Evolutionary conservation across 1,140 invertebrate species (phyloP).

Genomic region (Neoseiulus cucumeris): DNA sequence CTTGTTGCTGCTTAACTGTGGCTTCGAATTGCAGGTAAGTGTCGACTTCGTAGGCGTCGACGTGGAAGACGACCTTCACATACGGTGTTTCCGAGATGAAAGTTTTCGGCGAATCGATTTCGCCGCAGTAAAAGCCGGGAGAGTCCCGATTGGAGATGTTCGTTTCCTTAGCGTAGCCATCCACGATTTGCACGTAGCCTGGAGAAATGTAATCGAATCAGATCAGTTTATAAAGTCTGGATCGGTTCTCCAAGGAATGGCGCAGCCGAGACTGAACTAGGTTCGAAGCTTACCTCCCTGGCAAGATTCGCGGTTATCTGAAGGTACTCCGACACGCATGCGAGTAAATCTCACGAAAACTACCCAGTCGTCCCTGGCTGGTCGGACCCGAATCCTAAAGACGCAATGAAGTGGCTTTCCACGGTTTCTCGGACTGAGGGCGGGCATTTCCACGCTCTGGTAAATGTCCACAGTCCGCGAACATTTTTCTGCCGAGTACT

Average conservation of each 20-base stretch:
- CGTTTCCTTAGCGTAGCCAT: conserved; percentile 19
- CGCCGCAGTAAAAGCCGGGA: conserved; percentile 60
- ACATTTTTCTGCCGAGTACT: conserved; percentile 30
- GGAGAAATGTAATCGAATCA: not conserved
- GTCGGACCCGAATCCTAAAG: conserved; percentile 61
- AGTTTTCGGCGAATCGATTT: conserved; percentile 73
- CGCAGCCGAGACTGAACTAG: no score
- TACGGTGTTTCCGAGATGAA: conserved; percentile 83
- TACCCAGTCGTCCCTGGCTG: conserved; percentile 63
- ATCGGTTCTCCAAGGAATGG: no score
- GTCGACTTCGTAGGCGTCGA: conserved; percentile 66
- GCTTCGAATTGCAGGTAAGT: conserved; percentile 55
- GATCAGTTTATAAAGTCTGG: not conserved
- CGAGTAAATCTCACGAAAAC: conserved; percentile 42
- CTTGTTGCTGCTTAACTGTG: conserved; percentile 63
- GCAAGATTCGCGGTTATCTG: conserved; percentile 16
- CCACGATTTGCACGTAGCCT: conserved; percentile 21
- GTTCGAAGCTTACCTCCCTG: conserved; percentile 16
- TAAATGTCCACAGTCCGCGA: conserved; percentile 81
- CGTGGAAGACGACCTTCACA: conserved; percentile 68
- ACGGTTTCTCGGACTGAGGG: conserved; percentile 54
- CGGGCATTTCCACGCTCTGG: conserved; percentile 64
- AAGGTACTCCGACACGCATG: conserved; percentile 17
- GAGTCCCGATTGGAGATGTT: conserved; percentile 13
- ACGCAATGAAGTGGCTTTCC: conserved; percentile 63